Conservation (phyloP, 2,797 vertebrate species). For the Arnoldichthys spilopterus region DNA sequence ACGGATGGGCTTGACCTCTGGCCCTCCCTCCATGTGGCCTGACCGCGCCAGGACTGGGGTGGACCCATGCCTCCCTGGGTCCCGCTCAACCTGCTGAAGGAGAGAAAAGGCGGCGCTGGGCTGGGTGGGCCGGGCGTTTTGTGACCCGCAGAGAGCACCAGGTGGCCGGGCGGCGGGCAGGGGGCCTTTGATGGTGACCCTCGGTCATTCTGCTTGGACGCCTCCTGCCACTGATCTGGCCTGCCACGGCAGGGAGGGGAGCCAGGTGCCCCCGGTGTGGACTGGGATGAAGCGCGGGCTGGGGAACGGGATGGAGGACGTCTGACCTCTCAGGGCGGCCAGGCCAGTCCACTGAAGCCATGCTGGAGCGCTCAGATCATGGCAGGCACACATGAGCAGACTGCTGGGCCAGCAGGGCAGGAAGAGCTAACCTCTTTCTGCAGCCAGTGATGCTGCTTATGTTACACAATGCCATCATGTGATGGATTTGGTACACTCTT, state of each 20-base stretch:
- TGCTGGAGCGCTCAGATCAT: conserved; percentile 64
- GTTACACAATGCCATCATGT: conserved; percentile 2
- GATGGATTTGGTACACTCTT: not conserved
- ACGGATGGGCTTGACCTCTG: conserved; percentile 70
- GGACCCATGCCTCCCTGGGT: conserved; percentile 68
- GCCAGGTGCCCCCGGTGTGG: conserved; percentile 70
- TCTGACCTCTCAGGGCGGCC: conserved; percentile 54
- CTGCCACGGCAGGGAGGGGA: conserved; percentile 67
- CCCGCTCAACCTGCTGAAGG: conserved; percentile 65
- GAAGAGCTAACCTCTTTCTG: conserved; percentile 34
- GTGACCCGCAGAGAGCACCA: conserved; percentile 67
- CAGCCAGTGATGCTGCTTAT: conserved; percentile 9
- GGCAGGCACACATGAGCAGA: conserved; percentile 51
- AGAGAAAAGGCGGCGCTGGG: conserved; percentile 58
- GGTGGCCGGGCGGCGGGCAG: conserved; percentile 74
- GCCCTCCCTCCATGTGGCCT: conserved; percentile 63
- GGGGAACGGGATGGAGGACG: conserved; percentile 56
- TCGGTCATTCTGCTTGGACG: conserved; percentile 67
- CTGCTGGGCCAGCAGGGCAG: conserved; percentile 52
- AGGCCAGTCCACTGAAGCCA: conserved; percentile 59
- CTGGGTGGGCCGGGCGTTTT: conserved; percentile 50
- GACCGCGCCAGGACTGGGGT: conserved; percentile 58
- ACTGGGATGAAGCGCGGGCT: conserved; percentile 62
- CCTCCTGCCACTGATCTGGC: conserved; percentile 70
- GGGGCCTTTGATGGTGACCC: conserved; percentile 79